Evolutionary conservation across 2,888 invertebrate species (phyloP).

Genomic region (Leptinotarsa rubiginosa): DNA sequence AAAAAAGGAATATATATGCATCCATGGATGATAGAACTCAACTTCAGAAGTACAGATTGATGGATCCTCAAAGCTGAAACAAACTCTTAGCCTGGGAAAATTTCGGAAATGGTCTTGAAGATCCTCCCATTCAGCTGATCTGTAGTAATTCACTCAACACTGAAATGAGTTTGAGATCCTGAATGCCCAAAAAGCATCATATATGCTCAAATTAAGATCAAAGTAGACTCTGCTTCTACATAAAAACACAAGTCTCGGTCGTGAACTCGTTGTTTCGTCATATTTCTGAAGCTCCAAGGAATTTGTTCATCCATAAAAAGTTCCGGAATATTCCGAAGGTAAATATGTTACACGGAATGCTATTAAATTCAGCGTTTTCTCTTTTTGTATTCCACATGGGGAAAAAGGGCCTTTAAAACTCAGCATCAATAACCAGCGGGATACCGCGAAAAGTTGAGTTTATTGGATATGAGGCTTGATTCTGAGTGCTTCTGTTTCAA

Average conservation of each 20-base stretch:
- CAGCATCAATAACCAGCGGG: background rate
- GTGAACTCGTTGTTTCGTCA: background rate
- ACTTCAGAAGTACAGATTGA: too few relatives aligned
- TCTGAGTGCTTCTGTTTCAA: background rate
- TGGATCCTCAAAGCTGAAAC: too few relatives aligned
- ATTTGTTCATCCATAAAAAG: background rate
- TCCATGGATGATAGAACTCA: too few relatives aligned
- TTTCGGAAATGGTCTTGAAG: too few relatives aligned
- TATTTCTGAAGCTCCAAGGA: background rate
- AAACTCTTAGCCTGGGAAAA: too few relatives aligned
- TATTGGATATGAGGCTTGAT: background rate
- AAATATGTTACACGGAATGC: conserved; percentile 6
- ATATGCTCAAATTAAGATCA: too few relatives aligned
- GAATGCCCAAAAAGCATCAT: too few relatives aligned
- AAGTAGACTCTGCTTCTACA: too few relatives aligned
- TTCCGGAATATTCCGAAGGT: background rate
- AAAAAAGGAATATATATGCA: too few relatives aligned
- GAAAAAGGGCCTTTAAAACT: background rate
- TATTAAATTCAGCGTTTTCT: background rate
- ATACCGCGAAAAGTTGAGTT: background rate
- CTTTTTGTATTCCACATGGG: background rate
- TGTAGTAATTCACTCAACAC: too few relatives aligned
- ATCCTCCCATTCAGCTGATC: too few relatives aligned
- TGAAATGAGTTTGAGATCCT: too few relatives aligned
- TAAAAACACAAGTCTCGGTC: background rate